phyloP scores from a whole-genome alignment of 2,888 invertebrate genomes.

The Eulithis prunata region DNA sequence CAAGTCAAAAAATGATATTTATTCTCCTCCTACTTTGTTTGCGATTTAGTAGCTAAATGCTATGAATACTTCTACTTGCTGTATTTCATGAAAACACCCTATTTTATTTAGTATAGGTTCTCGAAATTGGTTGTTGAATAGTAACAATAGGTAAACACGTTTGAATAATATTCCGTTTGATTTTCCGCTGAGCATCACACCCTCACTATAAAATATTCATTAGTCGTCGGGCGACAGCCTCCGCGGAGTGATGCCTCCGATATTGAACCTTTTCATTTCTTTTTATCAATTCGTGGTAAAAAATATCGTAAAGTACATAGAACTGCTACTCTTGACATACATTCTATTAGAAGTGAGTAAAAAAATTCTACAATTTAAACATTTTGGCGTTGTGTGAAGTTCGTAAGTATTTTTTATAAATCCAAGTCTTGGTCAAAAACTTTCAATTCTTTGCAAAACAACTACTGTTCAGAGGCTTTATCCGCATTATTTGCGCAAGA shows the following conservation, averaged over 20 bases:
- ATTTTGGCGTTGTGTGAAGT: no score
- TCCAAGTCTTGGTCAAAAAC: no score
- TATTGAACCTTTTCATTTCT: constrained; percentile 19
- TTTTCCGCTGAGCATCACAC: constrained; percentile 15
- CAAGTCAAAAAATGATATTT: no score
- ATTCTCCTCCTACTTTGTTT: no score
- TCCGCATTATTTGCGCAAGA: no score
- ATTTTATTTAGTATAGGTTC: neutral
- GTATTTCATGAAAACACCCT: neutral
- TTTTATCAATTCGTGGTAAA: neutral
- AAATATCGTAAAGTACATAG: neutral
- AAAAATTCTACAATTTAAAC: no score
- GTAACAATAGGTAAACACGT: constrained; percentile 21
- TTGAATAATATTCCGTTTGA: constrained; percentile 24
- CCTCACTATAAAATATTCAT: constrained; percentile 30
- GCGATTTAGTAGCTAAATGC: no score
- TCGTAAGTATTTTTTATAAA: no score
- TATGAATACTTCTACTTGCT: neutral
- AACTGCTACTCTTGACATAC: neutral
- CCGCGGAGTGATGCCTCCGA: constrained; percentile 10
- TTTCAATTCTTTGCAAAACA: no score
- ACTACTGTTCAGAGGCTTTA: no score
- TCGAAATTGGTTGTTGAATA: constrained; percentile 6
- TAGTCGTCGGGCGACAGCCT: constrained; percentile 6
- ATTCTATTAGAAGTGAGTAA: neutral